phyloP scores from a whole-genome alignment of 2,888 invertebrate species.

The Lasioglossum leucozonium region DNA sequence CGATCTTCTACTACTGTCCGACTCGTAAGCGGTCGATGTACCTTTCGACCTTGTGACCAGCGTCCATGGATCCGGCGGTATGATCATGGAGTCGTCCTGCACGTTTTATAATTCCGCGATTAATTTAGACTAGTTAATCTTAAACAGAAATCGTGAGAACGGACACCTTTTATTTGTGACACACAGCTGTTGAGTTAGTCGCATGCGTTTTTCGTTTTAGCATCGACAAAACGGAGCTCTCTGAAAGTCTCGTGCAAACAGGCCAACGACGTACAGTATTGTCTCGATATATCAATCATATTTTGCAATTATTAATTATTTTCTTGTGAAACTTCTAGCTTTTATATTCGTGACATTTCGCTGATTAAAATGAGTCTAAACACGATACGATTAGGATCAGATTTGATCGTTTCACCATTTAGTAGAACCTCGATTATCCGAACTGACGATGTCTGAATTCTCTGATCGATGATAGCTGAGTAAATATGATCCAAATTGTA shows the following conservation, averaged over 20 bases:
- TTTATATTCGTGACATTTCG: no score
- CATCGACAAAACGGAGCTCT: neutral
- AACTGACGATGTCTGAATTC: no score
- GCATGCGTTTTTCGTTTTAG: neutral
- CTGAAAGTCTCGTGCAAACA: conserved; percentile 10
- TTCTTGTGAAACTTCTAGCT: neutral
- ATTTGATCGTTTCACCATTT: neutral
- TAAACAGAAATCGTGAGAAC: conserved; percentile 54
- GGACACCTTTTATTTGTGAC: conserved; percentile 54
- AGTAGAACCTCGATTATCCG: conserved; percentile 6
- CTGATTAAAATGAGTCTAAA: neutral
- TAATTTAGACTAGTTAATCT: conserved; percentile 61
- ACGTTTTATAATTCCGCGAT: conserved; percentile 62
- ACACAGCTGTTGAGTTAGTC: conserved; percentile 21
- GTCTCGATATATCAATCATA: neutral
- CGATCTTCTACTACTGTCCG: conserved; percentile 77
- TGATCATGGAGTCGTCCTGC: conserved; percentile 75
- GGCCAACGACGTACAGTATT: neutral
- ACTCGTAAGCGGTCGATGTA: conserved; percentile 79
- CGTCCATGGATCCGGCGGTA: conserved; percentile 79
- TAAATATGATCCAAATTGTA: neutral
- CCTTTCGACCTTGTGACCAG: conserved; percentile 78
- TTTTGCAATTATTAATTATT: neutral
- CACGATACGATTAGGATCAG: neutral
- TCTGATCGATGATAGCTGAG: neutral